phyloP scores from a whole-genome alignment of 2,113 vertebrate species.

The Cebidichthys violaceus region DNA sequence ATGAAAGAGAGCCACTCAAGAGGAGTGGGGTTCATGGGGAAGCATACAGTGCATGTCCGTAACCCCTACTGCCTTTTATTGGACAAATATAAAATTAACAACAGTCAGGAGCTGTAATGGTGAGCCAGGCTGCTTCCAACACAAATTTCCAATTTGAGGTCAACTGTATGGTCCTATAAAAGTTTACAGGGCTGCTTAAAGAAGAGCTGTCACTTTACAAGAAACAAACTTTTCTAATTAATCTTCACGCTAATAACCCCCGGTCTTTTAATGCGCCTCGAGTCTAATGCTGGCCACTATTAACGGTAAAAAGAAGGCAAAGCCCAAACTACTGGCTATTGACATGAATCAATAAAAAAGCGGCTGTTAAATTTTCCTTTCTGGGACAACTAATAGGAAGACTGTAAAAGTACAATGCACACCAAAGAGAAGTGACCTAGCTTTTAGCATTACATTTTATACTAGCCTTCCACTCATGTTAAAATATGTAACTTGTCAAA shows the following conservation, averaged over 20 bases:
- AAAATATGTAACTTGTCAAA: slow-evolving; percentile 77
- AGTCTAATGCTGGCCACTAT: slow-evolving; percentile 64
- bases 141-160: slow-evolving; percentile 97
- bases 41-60: slow-evolving; percentile 58
- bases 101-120: slow-evolving; percentile 87
- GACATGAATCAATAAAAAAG: slow-evolving; percentile 81
- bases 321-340: slow-evolving; percentile 78
- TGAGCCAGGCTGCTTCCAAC: slow-evolving; percentile 87
- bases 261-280: slow-evolving; percentile 65
- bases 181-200: slow-evolving; percentile 91
- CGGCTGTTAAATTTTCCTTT: slow-evolving; percentile 76
- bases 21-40: slow-evolving; percentile 48
- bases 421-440: slow-evolving; percentile 77
- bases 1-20: slow-evolving; percentile 45
- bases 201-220: slow-evolving; percentile 84
- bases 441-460: slow-evolving; percentile 75
- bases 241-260: slow-evolving; percentile 82
- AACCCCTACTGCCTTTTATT: slow-evolving; percentile 92
- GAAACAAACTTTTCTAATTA: slow-evolving; percentile 86
- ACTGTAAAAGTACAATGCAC: slow-evolving; percentile 79
- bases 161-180: slow-evolving; percentile 94
- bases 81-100: slow-evolving; percentile 99
- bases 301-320: slow-evolving; percentile 71
- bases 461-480: slow-evolving; percentile 65
- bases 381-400: slow-evolving; percentile 77